Evolutionary conservation across 2,888 invertebrate genomes (phyloP).

Genomic region (Steinernema scapterisci): DNA sequence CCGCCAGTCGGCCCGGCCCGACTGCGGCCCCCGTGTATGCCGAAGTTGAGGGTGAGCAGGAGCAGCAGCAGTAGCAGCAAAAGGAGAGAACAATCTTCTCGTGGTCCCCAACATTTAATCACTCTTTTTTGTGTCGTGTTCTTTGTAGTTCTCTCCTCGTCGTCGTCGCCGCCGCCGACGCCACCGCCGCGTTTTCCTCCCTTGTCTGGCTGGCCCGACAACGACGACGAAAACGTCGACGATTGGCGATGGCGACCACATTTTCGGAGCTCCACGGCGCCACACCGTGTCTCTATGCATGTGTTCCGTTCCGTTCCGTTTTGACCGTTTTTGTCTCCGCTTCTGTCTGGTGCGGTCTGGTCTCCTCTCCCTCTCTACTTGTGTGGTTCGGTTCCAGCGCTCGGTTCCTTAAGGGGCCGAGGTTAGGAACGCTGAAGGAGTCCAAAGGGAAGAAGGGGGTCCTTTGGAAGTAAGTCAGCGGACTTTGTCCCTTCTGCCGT

Average conservation of each 20-base stretch:
- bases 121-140: slow-evolving; percentile 9
- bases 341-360: too few species aligned
- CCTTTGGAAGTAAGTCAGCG: neutral
- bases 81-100: neutral
- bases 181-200: neutral
- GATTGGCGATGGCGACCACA: too few species aligned
- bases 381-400: too few species aligned
- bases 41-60: too few species aligned
- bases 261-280: neutral
- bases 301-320: neutral
- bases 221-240: neutral
- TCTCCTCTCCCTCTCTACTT: too few species aligned
- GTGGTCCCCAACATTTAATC: slow-evolving; percentile 21
- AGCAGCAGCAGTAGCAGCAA: neutral
- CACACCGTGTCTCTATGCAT: neutral
- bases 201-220: slow-evolving; percentile 1
- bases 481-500: neutral
- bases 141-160: neutral
- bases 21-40: too few species aligned
- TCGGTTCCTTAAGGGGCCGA: neutral
- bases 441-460: neutral
- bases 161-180: too few species aligned
- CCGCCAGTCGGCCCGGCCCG: too few species aligned
- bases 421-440: neutral
- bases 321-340: too few species aligned